A percentile compares a stretch with the other conserved stretches of the same genome.
These are phyloP conservation scores for Rhorus exstirpatorius DNA, from an alignment of 2,888 invertebrate genomes.

Conservation along the genomic window DNA sequence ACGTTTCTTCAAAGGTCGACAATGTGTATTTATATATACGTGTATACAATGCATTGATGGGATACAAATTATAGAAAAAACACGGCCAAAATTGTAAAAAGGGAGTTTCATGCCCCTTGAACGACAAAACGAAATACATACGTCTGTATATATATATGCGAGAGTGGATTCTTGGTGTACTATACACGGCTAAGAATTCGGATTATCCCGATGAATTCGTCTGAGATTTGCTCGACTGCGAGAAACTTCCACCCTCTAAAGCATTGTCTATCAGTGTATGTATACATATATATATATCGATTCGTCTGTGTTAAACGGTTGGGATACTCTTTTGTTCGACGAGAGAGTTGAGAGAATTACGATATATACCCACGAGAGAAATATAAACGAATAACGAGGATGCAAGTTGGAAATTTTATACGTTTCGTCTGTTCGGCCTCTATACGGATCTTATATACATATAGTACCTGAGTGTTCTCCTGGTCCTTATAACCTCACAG, in stretches of 20 bases:
- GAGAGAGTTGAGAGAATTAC: neutral
- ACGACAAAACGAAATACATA: conserved; percentile 11
- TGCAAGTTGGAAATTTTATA: conserved; percentile 5
- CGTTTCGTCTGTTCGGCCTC: conserved; percentile 28
- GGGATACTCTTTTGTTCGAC: conserved; percentile 49
- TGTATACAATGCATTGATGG: conserved; percentile 9
- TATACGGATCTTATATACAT: neutral
- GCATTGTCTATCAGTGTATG: neutral
- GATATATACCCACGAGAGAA: neutral
- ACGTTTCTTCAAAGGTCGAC: neutral
- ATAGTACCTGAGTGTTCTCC: neutral
- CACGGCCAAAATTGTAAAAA: conserved; percentile 28
- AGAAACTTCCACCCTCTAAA: conserved; percentile 43
- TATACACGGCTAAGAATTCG: conserved; percentile 32
- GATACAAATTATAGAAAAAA: conserved; percentile 35
- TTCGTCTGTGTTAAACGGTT: conserved; percentile 20
- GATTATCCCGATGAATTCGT: conserved; percentile 52
- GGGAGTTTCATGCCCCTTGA: conserved; percentile 27
- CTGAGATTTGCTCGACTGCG: conserved; percentile 33
- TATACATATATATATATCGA: conserved; percentile 1
- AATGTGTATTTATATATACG: neutral
- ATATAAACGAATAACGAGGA: conserved; percentile 7
- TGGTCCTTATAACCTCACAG: neutral
- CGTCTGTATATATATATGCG: neutral
- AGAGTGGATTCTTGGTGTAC: neutral